phyloP scores from a whole-genome alignment of 2,113 vertebrate genomes.

The Charina bottae region DNA sequence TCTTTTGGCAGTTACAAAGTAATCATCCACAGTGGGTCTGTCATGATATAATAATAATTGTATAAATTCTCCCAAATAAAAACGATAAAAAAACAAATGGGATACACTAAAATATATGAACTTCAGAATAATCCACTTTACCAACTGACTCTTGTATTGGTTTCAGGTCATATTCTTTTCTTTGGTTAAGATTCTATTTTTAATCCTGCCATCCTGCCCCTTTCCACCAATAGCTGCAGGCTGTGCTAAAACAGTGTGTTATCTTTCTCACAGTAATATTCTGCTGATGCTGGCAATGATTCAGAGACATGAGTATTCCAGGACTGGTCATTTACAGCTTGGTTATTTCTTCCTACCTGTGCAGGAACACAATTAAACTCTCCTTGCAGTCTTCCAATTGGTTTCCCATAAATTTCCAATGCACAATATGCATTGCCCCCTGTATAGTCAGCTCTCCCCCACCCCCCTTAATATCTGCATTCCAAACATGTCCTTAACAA shows the following conservation, averaged over 20 bases:
- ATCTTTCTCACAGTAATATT: constrained; percentile 59
- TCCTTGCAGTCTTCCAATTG: constrained; percentile 56
- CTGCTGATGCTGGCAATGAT: constrained; percentile 69
- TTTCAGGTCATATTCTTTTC: constrained; percentile 32
- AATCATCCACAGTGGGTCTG: not conserved
- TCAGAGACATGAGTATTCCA: constrained; percentile 70
- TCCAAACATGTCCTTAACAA: not conserved
- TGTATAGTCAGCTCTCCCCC: too few species aligned
- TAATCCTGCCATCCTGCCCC: constrained; percentile 57
- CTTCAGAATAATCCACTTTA: constrained; percentile 23
- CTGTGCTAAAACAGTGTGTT: constrained; percentile 65
- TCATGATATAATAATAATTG: constrained; percentile 17
- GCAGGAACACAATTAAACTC: constrained; percentile 62
- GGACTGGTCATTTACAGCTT: constrained; percentile 67
- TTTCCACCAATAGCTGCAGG: constrained; percentile 67
- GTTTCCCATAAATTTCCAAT: constrained; percentile 31
- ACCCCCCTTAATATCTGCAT: not conserved
- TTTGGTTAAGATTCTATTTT: constrained; percentile 63
- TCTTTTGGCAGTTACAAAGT: constrained; percentile 36
- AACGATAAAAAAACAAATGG: constrained; percentile 38
- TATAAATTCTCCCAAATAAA: not conserved
- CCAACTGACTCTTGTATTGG: constrained; percentile 44
- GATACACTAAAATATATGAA: constrained; percentile 27
- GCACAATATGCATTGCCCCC: not conserved
- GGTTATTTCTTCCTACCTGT: constrained; percentile 36